Evolutionary conservation across 2,888 invertebrate species (phyloP), one percentile per base, ranked within the genome.

Genomic region (Apantesis nais): DNA sequence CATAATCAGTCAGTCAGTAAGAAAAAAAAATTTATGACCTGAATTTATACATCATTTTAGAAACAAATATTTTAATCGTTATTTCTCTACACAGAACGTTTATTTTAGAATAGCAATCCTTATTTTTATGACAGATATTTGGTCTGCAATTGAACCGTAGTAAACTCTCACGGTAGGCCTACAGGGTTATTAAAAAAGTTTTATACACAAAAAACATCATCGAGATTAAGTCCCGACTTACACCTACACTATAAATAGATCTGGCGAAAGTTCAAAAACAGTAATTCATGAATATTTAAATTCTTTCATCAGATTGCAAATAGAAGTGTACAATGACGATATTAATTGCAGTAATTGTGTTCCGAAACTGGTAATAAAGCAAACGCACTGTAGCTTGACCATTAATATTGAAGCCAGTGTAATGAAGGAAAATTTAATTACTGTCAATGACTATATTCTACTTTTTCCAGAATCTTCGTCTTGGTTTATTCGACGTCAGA

Each of bases 281-380:
- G 14, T 37, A 12, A 41, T 70, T 63, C 31, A 71, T 74, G 41
- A 34, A 71, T 44, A 72, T 70, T 67, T 14, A 39, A 70, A 61
- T 69, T 31, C 67, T 22, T 64, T 37, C 19, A 69, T 60, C 71
- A 60, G 67, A 64, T 64, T 44, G 66, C 31, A 29, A 58, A 48
- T 64, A 64, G 55, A 25, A 5, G 48, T 29, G 19, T 37, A 71
- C 68, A 66, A 58, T 70, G 61, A 67, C 66, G 19, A 65, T 62
- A 22, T 25, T 66, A 69, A 69, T 69, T 78, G 61, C 62, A 70
- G 66, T 66, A 41, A 29, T 70, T 62, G 14, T 62, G 25, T 34
- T 29, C 44, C 48, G 44, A 67, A 65, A 67, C 62, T 66, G 8
- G 37, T 48, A 58, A 62, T 68, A 34, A 34, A 52, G 37, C 39